phyloP scores from a whole-genome alignment of 35 echinoderm and acorn worm genomes.

The Patiria miniata region DNA sequence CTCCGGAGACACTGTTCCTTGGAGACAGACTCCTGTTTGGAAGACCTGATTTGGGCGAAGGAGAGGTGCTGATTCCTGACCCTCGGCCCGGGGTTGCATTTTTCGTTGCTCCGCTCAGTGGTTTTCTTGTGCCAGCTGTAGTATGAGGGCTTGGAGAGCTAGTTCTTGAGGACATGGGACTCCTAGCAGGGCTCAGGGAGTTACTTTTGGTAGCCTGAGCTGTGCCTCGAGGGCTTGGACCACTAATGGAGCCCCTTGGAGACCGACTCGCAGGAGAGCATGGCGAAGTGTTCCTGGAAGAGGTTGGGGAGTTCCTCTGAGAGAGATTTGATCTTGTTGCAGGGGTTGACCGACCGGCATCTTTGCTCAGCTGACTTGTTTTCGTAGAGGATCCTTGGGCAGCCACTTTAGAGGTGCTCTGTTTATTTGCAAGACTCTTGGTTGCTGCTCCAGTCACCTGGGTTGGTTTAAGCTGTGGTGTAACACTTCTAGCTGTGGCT shows the following conservation, averaged over 20 bases:
- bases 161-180: neutral
- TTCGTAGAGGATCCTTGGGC: neutral
- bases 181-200: neutral
- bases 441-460: constrained; percentile 12
- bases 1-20: constrained; percentile 11
- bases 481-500: constrained; percentile 45
- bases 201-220: neutral
- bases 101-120: neutral
- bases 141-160: constrained; percentile 16
- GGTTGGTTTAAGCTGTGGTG: constrained; percentile 21
- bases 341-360: neutral
- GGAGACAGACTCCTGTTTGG: neutral
- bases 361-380: neutral
- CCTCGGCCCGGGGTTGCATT: neutral
- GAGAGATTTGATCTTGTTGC: constrained; percentile 6
- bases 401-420: neutral
- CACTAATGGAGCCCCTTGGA: neutral
- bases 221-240: neutral
- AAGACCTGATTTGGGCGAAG: constrained; percentile 6
- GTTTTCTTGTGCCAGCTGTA: constrained; percentile 14
- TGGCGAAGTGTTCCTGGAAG: constrained; percentile 16
- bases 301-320: neutral
- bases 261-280: neutral
- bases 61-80: neutral
- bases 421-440: constrained; percentile 34